phyloP scores from a whole-genome alignment of 2,113 vertebrate genomes.

The Plestiodon gilberti region DNA sequence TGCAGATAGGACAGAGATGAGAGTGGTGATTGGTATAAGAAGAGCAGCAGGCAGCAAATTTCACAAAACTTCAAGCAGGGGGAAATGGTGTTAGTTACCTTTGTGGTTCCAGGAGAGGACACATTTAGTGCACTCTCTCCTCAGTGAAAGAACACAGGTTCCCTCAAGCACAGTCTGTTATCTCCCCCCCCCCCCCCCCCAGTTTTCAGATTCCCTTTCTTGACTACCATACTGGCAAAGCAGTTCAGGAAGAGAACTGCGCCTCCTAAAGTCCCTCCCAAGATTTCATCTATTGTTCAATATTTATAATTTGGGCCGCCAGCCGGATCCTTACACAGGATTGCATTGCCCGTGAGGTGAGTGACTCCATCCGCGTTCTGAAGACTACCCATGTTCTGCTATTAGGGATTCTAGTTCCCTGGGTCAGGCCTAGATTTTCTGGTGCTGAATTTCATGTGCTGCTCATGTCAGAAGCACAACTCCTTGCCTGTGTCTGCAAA shows the following conservation, averaged over 20 bases:
- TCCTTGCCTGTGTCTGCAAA: neutral
- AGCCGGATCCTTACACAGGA: too few species aligned
- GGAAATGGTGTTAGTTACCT: neutral
- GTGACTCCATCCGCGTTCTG: slow-evolving; percentile 1
- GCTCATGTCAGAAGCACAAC: neutral
- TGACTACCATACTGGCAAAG: neutral
- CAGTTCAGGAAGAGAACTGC: neutral
- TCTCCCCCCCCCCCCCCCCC: too few species aligned
- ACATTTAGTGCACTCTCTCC: neutral
- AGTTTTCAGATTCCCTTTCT: too few species aligned
- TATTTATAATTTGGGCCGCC: neutral
- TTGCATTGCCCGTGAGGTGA: too few species aligned
- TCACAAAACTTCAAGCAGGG: neutral
- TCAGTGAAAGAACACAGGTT: neutral
- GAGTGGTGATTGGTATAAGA: neutral
- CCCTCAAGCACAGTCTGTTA: neutral
- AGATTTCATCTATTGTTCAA: neutral
- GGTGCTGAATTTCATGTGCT: neutral
- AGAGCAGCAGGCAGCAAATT: neutral
- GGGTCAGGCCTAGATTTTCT: slow-evolving; percentile 7
- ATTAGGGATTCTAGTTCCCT: slow-evolving; percentile 4
- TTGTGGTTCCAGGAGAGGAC: neutral
- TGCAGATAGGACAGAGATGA: neutral
- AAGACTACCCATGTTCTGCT: neutral
- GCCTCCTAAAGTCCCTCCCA: neutral